Percentiles rank a stretch among this genome's conserved stretches.
Evolutionary conservation across 2,797 vertebrate species (phyloP).

Genomic region (Hylomyscus alleni): DNA sequence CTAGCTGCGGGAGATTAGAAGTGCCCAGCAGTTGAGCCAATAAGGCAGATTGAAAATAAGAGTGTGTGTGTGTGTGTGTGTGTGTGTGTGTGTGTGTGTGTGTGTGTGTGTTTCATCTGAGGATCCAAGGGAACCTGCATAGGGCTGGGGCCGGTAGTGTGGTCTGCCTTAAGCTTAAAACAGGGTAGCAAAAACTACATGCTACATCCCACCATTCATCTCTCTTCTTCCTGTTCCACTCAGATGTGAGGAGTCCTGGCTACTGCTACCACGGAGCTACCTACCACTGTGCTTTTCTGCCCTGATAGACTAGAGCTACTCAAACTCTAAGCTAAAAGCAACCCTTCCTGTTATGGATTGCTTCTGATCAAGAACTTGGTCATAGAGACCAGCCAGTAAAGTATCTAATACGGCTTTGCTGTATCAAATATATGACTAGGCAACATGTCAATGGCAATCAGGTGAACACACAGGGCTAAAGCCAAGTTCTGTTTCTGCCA

Average conservation of each 20-base stretch:
- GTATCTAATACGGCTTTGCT: not conserved
- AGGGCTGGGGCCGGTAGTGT: not conserved
- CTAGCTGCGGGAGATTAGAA: not conserved
- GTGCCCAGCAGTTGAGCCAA: not conserved
- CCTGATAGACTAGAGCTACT: not conserved
- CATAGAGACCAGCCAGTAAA: not conserved
- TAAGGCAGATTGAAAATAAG: not conserved
- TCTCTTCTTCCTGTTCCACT: not conserved
- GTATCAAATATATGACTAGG: not conserved
- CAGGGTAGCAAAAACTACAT: not conserved
- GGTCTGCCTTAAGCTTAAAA: not conserved
- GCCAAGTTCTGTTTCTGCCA: not conserved
- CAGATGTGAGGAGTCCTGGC: not conserved
- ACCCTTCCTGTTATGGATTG: not conserved
- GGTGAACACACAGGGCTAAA: not conserved
- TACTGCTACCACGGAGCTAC: not conserved
- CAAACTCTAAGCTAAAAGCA: not conserved
- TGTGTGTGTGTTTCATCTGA: not conserved
- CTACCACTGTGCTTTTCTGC: not conserved
- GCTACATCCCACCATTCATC: not conserved
- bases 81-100: no score
- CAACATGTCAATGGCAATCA: not conserved
- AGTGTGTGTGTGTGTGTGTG: not conserved
- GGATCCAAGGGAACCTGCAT: not conserved
- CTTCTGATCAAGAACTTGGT: not conserved